These are phyloP conservation scores for Catalaphyllia jardinei DNA, from an alignment of 64 coral and sea anemone genomes.

Conservation along the genomic window DNA sequence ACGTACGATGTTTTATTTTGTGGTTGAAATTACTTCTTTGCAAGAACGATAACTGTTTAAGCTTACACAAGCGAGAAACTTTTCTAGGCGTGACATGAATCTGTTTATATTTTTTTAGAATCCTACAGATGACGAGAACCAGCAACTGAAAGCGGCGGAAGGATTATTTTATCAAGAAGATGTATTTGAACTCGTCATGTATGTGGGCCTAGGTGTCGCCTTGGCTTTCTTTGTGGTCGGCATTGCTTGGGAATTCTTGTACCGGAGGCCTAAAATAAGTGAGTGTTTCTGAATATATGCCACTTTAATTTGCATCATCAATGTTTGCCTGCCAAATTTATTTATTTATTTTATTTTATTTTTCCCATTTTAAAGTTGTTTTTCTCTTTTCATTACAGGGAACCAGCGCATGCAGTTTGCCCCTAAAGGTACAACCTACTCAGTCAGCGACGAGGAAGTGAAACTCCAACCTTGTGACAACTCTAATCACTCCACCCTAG, in stretches of 20 bases:
- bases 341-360: too few relatives aligned
- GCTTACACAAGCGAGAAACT: constrained; percentile 23
- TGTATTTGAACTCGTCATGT: constrained; percentile 72
- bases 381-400: constrained; percentile 13
- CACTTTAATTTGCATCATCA: too few relatives aligned
- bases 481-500: constrained; percentile 37
- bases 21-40: too few relatives aligned
- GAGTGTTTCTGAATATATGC: not conserved
- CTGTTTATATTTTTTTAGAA: constrained; percentile 27
- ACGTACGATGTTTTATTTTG: too few relatives aligned
- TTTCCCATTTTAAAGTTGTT: too few relatives aligned
- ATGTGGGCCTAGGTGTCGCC: constrained; percentile 70
- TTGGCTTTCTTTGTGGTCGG: constrained; percentile 38
- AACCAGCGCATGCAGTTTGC: constrained; percentile 65
- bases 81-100: not conserved
- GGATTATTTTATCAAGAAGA: constrained; percentile 83
- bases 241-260: constrained; percentile 78
- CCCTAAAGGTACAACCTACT: constrained; percentile 25
- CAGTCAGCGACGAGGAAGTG: constrained; percentile 59
- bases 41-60: not conserved
- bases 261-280: constrained; percentile 77
- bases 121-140: constrained; percentile 85
- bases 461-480: constrained; percentile 74
- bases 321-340: too few relatives aligned
- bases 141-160: constrained; percentile 86